Evolutionary conservation across 2,797 vertebrate species (phyloP).

Genomic region (Neomorphus geoffroyi): DNA sequence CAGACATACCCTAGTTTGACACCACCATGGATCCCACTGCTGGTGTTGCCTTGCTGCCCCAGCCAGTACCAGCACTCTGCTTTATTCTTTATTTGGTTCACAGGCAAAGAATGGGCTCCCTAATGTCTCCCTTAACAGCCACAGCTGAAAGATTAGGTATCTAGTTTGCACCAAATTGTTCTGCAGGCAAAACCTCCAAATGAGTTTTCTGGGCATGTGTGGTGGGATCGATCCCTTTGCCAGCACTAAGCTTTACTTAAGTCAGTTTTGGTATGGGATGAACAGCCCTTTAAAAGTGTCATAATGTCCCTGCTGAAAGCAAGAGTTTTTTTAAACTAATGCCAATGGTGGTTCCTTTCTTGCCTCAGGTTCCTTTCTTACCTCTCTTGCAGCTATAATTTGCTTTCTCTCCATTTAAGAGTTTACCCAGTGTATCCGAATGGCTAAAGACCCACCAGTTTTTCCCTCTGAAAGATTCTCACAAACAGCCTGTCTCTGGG

Average conservation of each 20-base stretch:
- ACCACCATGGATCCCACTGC: not conserved
- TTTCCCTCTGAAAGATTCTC: not conserved
- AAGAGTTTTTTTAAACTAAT: not conserved
- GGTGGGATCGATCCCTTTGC: not conserved
- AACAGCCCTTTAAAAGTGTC: not conserved
- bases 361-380: not conserved
- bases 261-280: not conserved
- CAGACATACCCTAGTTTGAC: fast-evolving
- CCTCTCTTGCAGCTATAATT: not conserved
- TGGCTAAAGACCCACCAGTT: not conserved
- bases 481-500: not conserved
- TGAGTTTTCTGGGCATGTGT: not conserved
- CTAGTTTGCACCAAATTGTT: not conserved
- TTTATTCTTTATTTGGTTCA: not conserved
- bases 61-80: not conserved
- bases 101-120: not conserved
- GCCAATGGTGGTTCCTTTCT: not conserved
- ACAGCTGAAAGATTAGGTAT: not conserved
- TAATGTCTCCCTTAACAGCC: not conserved
- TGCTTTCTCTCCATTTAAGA: not conserved
- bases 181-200: not conserved
- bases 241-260: not conserved
- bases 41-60: not conserved
- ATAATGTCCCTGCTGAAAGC: not conserved
- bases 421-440: not conserved